These are phyloP conservation scores for Promerops cafer DNA, from an alignment of 2,113 vertebrate species.

Conservation along the genomic window DNA sequence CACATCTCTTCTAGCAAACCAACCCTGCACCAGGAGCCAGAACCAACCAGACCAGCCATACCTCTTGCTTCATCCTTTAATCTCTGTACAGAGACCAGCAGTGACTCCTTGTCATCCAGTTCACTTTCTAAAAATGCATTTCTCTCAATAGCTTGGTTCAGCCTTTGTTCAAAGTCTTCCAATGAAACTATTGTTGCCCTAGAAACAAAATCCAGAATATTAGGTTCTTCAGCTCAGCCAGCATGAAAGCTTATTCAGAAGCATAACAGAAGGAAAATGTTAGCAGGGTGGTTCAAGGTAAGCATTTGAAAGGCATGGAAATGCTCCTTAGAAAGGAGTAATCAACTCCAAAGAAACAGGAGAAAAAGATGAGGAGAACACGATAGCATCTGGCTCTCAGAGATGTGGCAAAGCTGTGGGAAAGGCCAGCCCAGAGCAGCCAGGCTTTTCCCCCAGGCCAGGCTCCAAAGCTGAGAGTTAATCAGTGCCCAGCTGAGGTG, in stretches of 20 bases:
- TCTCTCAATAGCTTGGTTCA: slow-evolving; percentile 98
- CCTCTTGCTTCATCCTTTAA: slow-evolving; percentile 98
- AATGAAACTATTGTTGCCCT: slow-evolving; percentile 98
- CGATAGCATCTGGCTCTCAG: neutral
- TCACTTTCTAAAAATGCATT: slow-evolving; percentile 98
- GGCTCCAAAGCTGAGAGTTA: neutral
- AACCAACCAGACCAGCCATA: slow-evolving; percentile 50
- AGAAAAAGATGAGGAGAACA: neutral
- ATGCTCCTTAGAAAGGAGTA: neutral
- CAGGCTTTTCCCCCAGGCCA: neutral
- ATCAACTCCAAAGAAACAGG: neutral
- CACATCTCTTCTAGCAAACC: neutral
- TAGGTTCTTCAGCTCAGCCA: neutral
- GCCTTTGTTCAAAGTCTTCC: slow-evolving; percentile 96
- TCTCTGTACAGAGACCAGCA: slow-evolving; percentile 94
- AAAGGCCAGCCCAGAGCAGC: neutral
- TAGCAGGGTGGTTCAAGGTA: neutral
- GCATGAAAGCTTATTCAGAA: neutral
- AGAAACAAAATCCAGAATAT: slow-evolving; percentile 53
- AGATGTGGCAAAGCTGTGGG: neutral
- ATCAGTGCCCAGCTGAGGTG: neutral
- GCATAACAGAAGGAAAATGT: neutral
- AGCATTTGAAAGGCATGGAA: neutral
- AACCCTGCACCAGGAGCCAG: neutral
- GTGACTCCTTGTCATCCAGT: slow-evolving; percentile 95